Conservation (phyloP, 2,888 invertebrate species). For the Stratiomys singularior region DNA sequence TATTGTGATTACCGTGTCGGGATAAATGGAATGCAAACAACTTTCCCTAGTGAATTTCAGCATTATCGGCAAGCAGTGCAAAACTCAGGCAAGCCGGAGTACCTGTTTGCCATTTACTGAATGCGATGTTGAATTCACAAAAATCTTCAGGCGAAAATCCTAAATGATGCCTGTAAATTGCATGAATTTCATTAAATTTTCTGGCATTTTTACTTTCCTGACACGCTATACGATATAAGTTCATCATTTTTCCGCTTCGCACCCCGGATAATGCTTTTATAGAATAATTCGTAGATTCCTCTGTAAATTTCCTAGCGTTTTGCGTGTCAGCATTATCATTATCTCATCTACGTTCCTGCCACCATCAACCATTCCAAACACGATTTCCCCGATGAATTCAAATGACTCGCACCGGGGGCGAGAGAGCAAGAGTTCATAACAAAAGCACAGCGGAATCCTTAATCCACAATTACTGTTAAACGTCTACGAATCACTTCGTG, state of each 20-base stretch:
- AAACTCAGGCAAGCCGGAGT: no score
- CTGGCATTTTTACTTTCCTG: background rate
- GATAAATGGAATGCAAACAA: no score
- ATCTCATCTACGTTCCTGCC: background rate
- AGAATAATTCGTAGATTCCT: conserved; percentile 5
- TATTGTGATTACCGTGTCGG: no score
- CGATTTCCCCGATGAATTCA: background rate
- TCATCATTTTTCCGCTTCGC: background rate
- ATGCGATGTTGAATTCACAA: no score
- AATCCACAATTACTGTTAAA: conserved; percentile 37
- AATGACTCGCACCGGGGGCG: background rate
- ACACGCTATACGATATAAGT: background rate
- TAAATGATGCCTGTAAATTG: no score
- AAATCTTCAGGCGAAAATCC: no score
- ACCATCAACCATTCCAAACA: background rate
- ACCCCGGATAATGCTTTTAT: background rate
- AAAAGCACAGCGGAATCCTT: background rate
- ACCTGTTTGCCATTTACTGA: no score
- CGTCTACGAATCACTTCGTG: conserved; percentile 13
- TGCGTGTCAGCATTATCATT: background rate
- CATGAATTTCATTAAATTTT: background rate
- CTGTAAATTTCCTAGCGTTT: background rate
- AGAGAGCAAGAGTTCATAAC: background rate
- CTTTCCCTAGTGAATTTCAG: no score
- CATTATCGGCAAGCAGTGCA: no score